Evolutionary conservation across 2,113 vertebrate species (phyloP).

Genomic region (Gallinago jamesoni): DNA sequence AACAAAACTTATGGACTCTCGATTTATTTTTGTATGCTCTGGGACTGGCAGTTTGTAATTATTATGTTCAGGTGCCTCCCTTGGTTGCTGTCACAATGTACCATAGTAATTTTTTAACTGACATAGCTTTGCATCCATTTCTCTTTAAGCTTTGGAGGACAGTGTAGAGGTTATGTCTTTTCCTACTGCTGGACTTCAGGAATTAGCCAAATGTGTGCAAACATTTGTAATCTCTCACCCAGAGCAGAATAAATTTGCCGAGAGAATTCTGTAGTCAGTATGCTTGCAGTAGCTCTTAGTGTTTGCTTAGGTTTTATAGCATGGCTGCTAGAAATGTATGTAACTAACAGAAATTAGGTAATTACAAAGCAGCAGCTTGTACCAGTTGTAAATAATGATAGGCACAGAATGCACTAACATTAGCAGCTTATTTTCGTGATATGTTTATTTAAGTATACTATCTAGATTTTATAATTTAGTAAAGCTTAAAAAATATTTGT

Average conservation of each 20-base stretch:
- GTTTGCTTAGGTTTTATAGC: conserved; percentile 24
- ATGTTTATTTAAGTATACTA: neutral
- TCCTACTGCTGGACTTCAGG: neutral
- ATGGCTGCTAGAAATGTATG: neutral
- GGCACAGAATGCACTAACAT: neutral
- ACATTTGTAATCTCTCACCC: neutral
- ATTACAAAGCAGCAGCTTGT: conserved; percentile 1
- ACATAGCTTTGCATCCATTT: neutral
- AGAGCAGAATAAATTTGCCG: conserved; percentile 28
- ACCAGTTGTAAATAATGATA: neutral
- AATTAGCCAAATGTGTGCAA: conserved; percentile 22
- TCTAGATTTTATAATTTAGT: neutral
- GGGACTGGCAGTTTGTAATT: neutral
- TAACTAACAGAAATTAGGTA: neutral
- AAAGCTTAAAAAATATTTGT: neutral
- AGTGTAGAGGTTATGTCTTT: neutral
- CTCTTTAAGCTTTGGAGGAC: neutral
- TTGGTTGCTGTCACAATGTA: neutral
- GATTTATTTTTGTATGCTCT: neutral
- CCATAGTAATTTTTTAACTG: neutral
- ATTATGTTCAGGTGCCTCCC: neutral
- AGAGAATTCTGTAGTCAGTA: neutral
- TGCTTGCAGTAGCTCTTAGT: neutral
- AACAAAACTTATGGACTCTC: neutral
- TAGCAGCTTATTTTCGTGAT: neutral